Conservation (phyloP, 2,797 vertebrate species). For the Lycodopsis pacificus region DNA sequence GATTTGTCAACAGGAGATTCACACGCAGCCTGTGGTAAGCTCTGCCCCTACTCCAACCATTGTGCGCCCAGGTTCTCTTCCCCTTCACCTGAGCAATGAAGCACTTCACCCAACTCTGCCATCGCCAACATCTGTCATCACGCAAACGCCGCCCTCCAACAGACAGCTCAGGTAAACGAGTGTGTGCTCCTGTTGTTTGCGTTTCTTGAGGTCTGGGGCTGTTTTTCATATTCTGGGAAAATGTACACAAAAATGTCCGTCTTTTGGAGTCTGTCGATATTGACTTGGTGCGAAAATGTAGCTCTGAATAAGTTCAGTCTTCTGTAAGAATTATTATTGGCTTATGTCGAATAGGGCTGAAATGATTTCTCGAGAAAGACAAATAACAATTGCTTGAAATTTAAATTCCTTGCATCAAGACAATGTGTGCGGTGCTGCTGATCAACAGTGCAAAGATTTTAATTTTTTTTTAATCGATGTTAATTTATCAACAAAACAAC, state of each 20-base stretch:
- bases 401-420: neutral
- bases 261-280: neutral
- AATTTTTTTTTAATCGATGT: neutral
- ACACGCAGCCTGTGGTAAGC: constrained; percentile 86
- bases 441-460: neutral
- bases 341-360: neutral
- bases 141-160: constrained; percentile 95
- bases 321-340: too few species aligned
- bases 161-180: constrained; percentile 91
- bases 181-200: constrained; percentile 5
- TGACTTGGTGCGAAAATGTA: neutral
- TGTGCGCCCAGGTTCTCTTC: constrained; percentile 94
- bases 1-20: constrained; percentile 83
- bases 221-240: constrained; percentile 5
- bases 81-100: constrained; percentile 93
- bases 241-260: neutral
- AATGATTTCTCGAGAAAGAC: neutral
- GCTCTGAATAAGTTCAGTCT: neutral
- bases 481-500: neutral
- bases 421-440: neutral
- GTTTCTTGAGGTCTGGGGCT: neutral
- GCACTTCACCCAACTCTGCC: constrained; percentile 92
- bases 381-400: too few species aligned
- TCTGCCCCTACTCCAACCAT: constrained; percentile 95
- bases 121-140: constrained; percentile 98